Conservation (phyloP, 2,113 vertebrate species). For the Centropristis striata region DNA sequence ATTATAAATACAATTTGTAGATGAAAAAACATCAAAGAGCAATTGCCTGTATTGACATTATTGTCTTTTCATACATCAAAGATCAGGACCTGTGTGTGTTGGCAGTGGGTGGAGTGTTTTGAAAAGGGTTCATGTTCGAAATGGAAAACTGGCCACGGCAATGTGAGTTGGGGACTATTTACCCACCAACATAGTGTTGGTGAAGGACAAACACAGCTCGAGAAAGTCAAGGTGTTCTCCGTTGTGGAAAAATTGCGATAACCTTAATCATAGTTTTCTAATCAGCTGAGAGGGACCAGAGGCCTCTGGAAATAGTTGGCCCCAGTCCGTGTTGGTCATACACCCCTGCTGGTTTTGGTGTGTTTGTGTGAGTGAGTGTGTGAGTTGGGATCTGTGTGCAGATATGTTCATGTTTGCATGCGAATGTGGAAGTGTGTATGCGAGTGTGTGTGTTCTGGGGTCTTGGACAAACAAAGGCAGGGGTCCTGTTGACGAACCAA, state of each 20-base stretch:
- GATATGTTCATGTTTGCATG: constrained; percentile 38
- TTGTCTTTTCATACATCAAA: constrained; percentile 13
- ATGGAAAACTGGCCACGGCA: constrained; percentile 59
- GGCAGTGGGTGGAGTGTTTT: constrained; percentile 34
- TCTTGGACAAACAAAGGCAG: constrained; percentile 73
- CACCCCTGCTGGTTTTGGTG: constrained; percentile 56
- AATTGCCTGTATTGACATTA: not conserved
- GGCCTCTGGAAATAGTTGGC: constrained; percentile 66
- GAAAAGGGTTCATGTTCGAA: not conserved
- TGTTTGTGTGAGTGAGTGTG: constrained; percentile 54
- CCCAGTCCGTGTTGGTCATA: constrained; percentile 49
- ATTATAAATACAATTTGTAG: not conserved
- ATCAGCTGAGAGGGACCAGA: constrained; percentile 56
- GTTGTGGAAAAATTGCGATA: constrained; percentile 81
- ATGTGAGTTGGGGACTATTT: constrained; percentile 57
- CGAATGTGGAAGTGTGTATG: constrained; percentile 20
- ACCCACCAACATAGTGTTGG: constrained; percentile 52
- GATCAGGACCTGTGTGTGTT: constrained; percentile 5
- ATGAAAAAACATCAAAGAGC: not conserved
- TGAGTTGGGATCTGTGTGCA: constrained; percentile 21
- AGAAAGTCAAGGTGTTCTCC: constrained; percentile 81
- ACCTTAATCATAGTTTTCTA: constrained; percentile 72
- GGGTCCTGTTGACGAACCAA: constrained; percentile 77
- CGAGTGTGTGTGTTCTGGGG: constrained; percentile 44
- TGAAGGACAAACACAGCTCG: constrained; percentile 72